phyloP scores from a whole-genome alignment of 2,113 vertebrate species.

The Ciconia boyciana region DNA sequence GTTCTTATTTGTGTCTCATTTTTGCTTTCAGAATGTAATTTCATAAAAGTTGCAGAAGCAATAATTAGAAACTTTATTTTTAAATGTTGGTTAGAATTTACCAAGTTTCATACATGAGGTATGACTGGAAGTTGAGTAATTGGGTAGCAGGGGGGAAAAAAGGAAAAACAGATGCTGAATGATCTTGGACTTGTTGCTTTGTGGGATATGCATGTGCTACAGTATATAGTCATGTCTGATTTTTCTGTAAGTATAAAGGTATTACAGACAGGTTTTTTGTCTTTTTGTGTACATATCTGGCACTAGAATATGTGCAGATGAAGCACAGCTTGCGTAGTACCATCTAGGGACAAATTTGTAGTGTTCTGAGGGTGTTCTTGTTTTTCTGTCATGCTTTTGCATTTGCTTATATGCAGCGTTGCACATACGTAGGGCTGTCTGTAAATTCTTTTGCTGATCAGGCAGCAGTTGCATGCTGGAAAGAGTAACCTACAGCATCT shows the following conservation, averaged over 20 bases:
- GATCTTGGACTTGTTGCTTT: not conserved
- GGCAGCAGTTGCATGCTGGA: not conserved
- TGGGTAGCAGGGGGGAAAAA: not conserved
- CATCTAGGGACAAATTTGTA: not conserved
- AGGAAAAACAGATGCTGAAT: not conserved
- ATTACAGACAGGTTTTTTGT: not conserved
- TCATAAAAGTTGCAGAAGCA: not conserved
- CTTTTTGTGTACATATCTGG: not conserved
- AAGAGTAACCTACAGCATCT: not conserved
- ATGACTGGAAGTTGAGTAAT: not conserved
- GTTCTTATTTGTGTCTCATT: not conserved
- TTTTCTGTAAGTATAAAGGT: not conserved
- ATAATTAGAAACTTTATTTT: not conserved
- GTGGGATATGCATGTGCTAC: not conserved
- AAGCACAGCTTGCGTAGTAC: not conserved
- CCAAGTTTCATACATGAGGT: not conserved
- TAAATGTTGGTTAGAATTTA: not conserved
- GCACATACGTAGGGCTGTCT: accelerated
- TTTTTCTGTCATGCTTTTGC: not conserved
- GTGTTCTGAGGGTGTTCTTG: not conserved
- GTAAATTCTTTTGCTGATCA: not conserved
- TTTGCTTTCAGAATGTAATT: not conserved
- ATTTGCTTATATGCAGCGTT: not conserved
- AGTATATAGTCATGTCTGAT: not conserved
- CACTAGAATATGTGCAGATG: not conserved